Percentiles rank a stretch among this genome's conserved stretches.
These are phyloP conservation scores for Chalcosyrphus nemorum DNA, from an alignment of 2,888 invertebrate genomes.

Conservation along the genomic window DNA sequence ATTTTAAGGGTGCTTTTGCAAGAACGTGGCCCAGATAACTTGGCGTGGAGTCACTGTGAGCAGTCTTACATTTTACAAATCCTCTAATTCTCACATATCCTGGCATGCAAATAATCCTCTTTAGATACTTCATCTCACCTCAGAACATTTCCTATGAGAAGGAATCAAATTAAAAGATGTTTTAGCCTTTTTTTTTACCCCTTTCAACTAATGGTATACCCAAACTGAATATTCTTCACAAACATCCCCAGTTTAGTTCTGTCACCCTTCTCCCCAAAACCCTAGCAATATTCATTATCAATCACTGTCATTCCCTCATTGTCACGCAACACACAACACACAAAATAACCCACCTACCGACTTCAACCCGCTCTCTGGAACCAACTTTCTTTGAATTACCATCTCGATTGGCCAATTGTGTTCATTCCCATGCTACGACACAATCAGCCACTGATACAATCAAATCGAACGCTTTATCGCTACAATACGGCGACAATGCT, in stretches of 20 bases:
- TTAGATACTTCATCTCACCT: no score
- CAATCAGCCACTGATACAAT: slow-evolving; percentile 33
- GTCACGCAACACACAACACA: background rate
- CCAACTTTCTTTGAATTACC: slow-evolving; percentile 4
- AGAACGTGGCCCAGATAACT: no score
- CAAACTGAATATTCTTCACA: background rate
- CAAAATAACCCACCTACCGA: background rate
- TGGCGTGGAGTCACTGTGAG: no score
- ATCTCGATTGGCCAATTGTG: slow-evolving; percentile 22
- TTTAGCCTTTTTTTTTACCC: no score
- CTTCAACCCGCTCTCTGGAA: background rate
- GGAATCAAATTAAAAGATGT: no score
- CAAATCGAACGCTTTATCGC: slow-evolving; percentile 36
- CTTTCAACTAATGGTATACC: no score
- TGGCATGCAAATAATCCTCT: no score
- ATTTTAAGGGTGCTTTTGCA: no score
- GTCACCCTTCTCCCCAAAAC: background rate
- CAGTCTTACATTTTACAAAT: no score
- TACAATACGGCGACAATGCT: slow-evolving; percentile 8
- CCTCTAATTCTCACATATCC: no score
- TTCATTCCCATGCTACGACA: slow-evolving; percentile 21
- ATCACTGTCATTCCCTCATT: slow-evolving; percentile 9
- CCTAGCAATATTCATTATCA: background rate
- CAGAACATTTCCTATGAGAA: no score
- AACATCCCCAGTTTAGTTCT: background rate